Evolutionary conservation across 2,888 invertebrate species (phyloP), one percentile per base, ranked within the genome.

Genomic region (Zelleria hepariella): DNA sequence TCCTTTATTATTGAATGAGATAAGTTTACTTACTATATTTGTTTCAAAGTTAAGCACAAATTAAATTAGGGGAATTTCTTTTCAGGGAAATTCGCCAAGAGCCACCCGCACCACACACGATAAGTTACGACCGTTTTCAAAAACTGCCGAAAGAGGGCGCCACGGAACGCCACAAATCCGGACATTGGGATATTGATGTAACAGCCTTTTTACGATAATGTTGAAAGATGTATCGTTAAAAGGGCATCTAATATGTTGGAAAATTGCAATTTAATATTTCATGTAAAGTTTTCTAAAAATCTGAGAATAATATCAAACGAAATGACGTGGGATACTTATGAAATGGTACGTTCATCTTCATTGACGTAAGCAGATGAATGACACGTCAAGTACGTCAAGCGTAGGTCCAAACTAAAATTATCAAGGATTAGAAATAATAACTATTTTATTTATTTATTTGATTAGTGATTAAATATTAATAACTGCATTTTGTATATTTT

Each of bases 91-190:
- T 67, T 77, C 71, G 75, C 73, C 74, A 64, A 42, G 10, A 72
- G 53, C 70, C 73, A 75, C 69, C 71, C 69, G 70, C 74, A 77
- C 78, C 84, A 80, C 81, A 82, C 83, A 85, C 82, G 84, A 83
- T 82, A 81, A 79, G 74, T 80, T 72, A 69, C 65, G 63, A 68
- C n/a, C n/a, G n/a, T n/a, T 75, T 71, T 60, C 61, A 59, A 64
- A 69, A 66, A 65, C 62, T 60, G 64, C 63, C 78, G 70, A 67
- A 62, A 81, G 87, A 76, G 80, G 80, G 82, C 82, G 80, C 66
- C n/a, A 64, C 2, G 20, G 10, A 20, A 18, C 24, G n/a, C 24
- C 24, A 18, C 62, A 25, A 32, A 24, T 26, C 47, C 58, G 58
- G 58, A 59, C 42, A 32, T 54, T 23, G 25, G 0, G 42, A 15